phyloP scores from a whole-genome alignment of 2,797 vertebrate species.

The Apogon hyalosoma region DNA sequence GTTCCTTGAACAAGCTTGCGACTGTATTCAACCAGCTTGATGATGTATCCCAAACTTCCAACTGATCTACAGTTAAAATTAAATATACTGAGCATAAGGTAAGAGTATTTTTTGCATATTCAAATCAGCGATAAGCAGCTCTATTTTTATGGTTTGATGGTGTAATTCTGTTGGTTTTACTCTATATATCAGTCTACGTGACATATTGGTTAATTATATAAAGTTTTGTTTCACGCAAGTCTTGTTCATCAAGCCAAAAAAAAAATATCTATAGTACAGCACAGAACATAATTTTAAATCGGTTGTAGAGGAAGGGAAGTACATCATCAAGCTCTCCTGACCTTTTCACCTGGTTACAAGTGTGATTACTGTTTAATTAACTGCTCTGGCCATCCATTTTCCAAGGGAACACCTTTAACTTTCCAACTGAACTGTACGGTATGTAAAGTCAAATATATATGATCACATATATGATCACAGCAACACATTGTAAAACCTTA shows the following conservation, averaged over 20 bases:
- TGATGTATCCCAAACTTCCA: conserved; percentile 45
- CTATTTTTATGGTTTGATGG: too few species aligned
- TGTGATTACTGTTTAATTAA: conserved; percentile 68
- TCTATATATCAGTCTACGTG: too few species aligned
- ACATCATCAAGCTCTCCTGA: conserved; percentile 50
- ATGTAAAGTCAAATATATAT: not conserved
- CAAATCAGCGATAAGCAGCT: not conserved
- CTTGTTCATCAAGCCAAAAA: too few species aligned
- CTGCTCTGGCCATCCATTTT: conserved; percentile 45
- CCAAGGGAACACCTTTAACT: conserved; percentile 50
- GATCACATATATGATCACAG: conserved; percentile 12
- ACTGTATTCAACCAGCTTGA: conserved; percentile 27
- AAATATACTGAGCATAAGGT: conserved; percentile 7
- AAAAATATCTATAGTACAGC: not conserved
- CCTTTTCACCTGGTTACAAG: conserved; percentile 60
- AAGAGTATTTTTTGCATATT: too few species aligned
- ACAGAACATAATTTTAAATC: conserved; percentile 29
- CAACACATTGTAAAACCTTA: conserved; percentile 33
- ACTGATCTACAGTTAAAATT: conserved; percentile 48
- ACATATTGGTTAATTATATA: too few species aligned
- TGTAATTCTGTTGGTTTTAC: too few species aligned
- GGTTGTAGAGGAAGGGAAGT: conserved; percentile 21
- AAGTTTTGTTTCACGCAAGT: too few species aligned
- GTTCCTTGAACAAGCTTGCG: conserved; percentile 52
- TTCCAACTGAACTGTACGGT: conserved; percentile 44